phyloP scores from a whole-genome alignment of 2,888 invertebrate species.

The Micoletzkya japonica region DNA sequence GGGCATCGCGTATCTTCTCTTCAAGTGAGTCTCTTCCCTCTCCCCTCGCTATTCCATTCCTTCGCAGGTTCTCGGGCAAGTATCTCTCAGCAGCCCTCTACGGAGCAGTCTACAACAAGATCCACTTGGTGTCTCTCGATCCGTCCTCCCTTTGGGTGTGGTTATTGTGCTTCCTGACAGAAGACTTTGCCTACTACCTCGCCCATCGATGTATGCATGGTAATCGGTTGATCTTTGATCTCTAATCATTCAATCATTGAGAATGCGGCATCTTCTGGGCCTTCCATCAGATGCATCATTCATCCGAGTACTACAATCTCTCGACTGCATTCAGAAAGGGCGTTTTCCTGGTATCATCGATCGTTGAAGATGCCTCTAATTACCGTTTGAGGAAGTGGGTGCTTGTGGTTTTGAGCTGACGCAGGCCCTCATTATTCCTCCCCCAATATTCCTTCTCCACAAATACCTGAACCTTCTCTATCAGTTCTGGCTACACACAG shows the following conservation, averaged over 20 bases:
- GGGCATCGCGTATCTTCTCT: conserved; percentile 63
- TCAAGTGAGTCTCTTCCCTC: conserved; percentile 36
- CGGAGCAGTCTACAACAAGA: conserved; percentile 3
- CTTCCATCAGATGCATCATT: conserved; percentile 86
- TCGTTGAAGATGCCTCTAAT: background rate
- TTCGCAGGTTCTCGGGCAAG: conserved; percentile 24
- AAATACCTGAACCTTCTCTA: conserved; percentile 84
- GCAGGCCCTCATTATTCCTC: conserved; percentile 77
- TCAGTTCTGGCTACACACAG: conserved; percentile 91
- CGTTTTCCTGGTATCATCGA: conserved; percentile 55
- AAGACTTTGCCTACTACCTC: conserved; percentile 87
- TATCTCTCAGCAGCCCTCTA: conserved; percentile 22
- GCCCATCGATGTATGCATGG: conserved; percentile 85
- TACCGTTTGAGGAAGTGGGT: conserved; percentile 35
- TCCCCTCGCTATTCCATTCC: background rate
- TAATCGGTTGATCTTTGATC: conserved; percentile 64
- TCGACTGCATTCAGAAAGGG: conserved; percentile 81
- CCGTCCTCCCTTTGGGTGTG: conserved; percentile 66
- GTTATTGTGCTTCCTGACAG: conserved; percentile 78
- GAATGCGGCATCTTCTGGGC: conserved; percentile 84
- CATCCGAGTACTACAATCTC: conserved; percentile 84
- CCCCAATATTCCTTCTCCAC: conserved; percentile 76
- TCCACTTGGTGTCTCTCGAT: conserved; percentile 19
- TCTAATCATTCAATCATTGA: conserved; percentile 64
- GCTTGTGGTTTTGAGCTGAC: conserved; percentile 64